Evolutionary conservation across 1,140 invertebrate genomes (phyloP), one percentile per base, ranked within the genome.

Genomic region (Aphaenogaster floridana): DNA sequence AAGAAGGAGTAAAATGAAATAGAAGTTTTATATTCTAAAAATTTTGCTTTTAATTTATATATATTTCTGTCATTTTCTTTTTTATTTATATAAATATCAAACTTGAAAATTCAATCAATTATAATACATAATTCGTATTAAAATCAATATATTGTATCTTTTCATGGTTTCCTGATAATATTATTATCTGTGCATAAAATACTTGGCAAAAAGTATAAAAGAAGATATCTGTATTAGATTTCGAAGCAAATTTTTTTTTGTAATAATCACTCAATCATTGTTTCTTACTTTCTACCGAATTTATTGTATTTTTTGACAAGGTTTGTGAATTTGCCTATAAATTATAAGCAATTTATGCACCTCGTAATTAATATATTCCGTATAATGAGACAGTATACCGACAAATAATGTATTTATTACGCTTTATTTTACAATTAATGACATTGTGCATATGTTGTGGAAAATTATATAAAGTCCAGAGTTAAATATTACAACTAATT

Each of bases 401-500:
- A 34, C 15, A 66, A 66, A 66, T 66, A 8, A 42, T n/a, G n/a
- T 66, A 66, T 42, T 66, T 66, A 39, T n/a, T 42, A n/a, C 42
- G 17, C 64, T 39, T 21, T 64, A 61, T 61, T 61, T 61, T 61
- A 42, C 17, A 11, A 6, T 66, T 42, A 42, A 42, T 66, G 42
- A 42, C 3, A 21, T 66, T 42, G 64, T 36, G 1, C 11, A n/a
- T 9, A 66, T 42, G 3, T 39, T n/a, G 17, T 64, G 36, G 15
- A 39, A 66, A 66, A 42, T 61, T 42, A 42, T 66, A n/a, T 28
- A 36, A 3, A 42, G 8, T 66, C 36, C 17, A 66, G 36, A 66
- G 36, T 66, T 66, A 66, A 66, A 66, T 66, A 42, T 66, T 66
- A 66, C 3, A 66, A 66, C 8, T 42, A 66, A 64, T 39, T 8